Percentiles rank a stretch among this genome's conserved stretches.
These are phyloP conservation scores for Oreocharis arfaki DNA, from an alignment of 2,113 vertebrate genomes.

Conservation along the genomic window DNA sequence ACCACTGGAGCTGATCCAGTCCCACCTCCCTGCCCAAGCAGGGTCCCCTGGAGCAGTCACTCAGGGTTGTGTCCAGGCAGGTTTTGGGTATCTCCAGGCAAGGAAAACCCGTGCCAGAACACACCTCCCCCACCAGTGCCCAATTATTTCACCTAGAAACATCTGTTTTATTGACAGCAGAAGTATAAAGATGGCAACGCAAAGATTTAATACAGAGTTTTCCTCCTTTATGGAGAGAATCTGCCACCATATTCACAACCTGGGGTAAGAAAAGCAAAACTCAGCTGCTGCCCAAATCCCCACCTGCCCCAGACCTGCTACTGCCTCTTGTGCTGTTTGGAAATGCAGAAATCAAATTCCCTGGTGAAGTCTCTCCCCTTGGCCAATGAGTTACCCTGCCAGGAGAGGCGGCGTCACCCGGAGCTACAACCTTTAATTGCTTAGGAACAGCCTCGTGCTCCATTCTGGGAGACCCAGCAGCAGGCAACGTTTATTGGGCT, in stretches of 20 bases:
- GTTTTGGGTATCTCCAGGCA: not conserved
- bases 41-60: not conserved
- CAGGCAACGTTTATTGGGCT: not conserved
- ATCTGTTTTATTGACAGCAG: not conserved
- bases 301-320: not conserved
- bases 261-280: not conserved
- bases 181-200: accelerated
- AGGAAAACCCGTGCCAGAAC: not conserved
- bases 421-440: not conserved
- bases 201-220: not conserved
- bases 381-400: not conserved
- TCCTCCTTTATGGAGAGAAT: not conserved
- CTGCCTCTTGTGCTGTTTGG: not conserved
- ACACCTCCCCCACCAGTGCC: not conserved
- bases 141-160: not conserved
- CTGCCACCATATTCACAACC: not conserved
- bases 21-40: not conserved
- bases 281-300: not conserved
- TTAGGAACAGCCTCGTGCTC: not conserved
- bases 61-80: not conserved
- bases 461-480: not conserved
- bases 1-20: not conserved
- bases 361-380: not conserved
- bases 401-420: not conserved
- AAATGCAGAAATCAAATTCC: not conserved